Conservation (phyloP, 2,888 invertebrate species). For the Zaprionus bogoriensis region DNA sequence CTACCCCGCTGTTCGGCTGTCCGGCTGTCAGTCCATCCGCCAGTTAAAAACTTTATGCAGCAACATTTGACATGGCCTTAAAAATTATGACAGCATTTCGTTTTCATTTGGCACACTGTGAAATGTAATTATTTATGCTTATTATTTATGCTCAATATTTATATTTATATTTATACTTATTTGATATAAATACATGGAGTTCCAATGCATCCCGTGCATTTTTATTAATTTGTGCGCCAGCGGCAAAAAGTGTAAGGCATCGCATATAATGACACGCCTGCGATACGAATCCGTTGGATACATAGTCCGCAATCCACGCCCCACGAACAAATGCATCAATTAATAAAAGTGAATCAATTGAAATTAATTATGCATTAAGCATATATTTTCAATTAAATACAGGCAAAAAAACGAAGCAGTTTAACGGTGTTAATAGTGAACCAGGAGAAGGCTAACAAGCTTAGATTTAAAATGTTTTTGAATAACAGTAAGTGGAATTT, state of each 20-base stretch:
- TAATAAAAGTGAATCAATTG: slow-evolving; percentile 23
- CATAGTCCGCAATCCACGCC: too few relatives aligned
- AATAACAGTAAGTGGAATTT: too few relatives aligned
- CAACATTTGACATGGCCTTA: slow-evolving; percentile 53
- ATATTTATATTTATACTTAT: background rate
- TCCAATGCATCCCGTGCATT: background rate
- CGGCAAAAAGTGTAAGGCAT: background rate
- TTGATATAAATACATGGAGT: background rate
- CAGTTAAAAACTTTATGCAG: slow-evolving; percentile 39
- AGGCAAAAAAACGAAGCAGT: background rate
- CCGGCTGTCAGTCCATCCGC: slow-evolving; percentile 11
- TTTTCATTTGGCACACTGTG: slow-evolving; percentile 34
- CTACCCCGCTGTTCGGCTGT: background rate
- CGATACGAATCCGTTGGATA: slow-evolving; percentile 13
- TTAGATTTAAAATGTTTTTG: too few relatives aligned
- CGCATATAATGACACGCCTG: slow-evolving; percentile 25
- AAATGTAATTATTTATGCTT: slow-evolving; percentile 35
- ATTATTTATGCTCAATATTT: slow-evolving; percentile 16
- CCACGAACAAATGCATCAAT: slow-evolving; percentile 27
- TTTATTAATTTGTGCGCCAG: slow-evolving; percentile 22
- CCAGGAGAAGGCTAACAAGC: too few relatives aligned
- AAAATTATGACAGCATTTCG: slow-evolving; percentile 57
- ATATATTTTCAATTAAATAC: slow-evolving; percentile 16
- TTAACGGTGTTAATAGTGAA: background rate
- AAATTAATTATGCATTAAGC: slow-evolving; percentile 24